phyloP scores from a whole-genome alignment of 2,113 vertebrate genomes.

The Atrichornis clamosus region DNA sequence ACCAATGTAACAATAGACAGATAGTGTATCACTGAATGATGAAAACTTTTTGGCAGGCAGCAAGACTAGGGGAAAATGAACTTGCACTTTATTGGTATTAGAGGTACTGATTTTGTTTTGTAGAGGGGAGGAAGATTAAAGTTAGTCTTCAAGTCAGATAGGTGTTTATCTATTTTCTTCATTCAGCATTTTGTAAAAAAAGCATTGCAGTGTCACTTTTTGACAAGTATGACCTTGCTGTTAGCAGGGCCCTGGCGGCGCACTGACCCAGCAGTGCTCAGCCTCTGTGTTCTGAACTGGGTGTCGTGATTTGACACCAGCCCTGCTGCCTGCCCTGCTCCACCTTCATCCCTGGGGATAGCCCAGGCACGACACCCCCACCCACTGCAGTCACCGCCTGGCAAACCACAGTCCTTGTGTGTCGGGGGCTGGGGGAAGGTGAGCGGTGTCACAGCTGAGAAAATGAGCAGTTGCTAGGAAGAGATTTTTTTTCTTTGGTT shows the following conservation, averaged over 20 bases:
- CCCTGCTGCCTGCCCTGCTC: background rate
- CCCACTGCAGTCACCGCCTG: background rate
- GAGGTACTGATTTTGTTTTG: background rate
- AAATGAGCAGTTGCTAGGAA: background rate
- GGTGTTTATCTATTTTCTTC: background rate
- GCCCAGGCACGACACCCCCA: background rate
- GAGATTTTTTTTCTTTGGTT: background rate
- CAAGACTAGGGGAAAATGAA: background rate
- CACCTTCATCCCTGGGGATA: background rate
- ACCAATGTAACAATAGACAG: background rate
- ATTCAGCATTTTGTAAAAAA: background rate
- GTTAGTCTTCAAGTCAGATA: background rate
- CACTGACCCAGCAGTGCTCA: background rate
- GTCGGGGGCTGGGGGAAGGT: background rate
- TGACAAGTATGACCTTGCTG: background rate
- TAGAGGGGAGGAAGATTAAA: background rate
- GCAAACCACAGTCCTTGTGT: background rate
- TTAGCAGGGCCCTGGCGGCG: background rate
- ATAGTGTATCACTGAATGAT: background rate
- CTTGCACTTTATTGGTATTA: background rate
- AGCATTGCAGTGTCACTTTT: fast-evolving
- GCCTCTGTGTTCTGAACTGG: fast-evolving
- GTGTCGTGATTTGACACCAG: background rate
- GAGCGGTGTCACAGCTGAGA: background rate
- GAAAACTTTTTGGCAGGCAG: background rate